Conservation (phyloP, 1,140 invertebrate genomes). For the Trichomalopsis sarcophagae region DNA sequence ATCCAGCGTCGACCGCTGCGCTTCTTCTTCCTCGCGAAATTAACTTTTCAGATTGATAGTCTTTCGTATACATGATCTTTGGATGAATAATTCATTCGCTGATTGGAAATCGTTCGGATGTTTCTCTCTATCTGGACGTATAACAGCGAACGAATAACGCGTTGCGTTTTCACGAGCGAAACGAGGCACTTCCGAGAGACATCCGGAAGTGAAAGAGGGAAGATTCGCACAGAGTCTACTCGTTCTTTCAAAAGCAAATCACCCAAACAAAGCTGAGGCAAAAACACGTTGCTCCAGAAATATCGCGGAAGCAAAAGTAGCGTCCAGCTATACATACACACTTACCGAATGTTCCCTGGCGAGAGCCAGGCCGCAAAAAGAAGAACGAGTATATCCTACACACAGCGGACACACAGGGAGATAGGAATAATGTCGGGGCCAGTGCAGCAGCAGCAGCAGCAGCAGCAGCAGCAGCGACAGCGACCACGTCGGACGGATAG, state of each 20-base stretch:
- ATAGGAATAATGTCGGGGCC: constrained; percentile 9
- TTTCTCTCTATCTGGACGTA: too few species aligned
- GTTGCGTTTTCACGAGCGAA: too few species aligned
- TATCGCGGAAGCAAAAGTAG: background rate
- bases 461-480: constrained; percentile 12
- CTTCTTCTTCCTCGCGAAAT: constrained; percentile 49
- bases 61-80: background rate
- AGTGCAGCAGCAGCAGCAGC: constrained; percentile 10
- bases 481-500: constrained; percentile 53
- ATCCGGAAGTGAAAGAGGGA: background rate
- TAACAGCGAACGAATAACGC: too few species aligned
- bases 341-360: background rate
- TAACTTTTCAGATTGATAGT: constrained; percentile 24
- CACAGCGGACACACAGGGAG: constrained; percentile 3
- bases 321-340: background rate
- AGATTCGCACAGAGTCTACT: too few species aligned
- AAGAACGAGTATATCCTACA: constrained; percentile 1
- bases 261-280: background rate
- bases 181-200: too few species aligned
- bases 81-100: background rate
- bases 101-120: too few species aligned
- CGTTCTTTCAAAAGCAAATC: constrained; percentile 16
- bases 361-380: background rate
- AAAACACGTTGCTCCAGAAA: background rate
- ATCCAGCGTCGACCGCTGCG: background rate